phyloP scores from a whole-genome alignment of 2,888 invertebrate species.

The Furcula furcula region DNA sequence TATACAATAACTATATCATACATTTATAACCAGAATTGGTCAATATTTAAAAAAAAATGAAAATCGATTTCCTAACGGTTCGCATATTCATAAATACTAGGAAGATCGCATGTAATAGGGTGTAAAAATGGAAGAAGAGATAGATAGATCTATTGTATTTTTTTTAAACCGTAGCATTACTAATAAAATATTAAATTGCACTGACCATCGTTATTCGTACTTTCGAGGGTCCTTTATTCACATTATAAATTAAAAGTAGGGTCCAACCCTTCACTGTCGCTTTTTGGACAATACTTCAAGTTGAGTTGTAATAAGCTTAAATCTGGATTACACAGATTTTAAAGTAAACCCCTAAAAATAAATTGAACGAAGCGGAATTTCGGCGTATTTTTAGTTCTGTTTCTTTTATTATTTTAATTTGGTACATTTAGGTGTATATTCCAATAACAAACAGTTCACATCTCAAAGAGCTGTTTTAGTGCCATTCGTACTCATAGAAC shows the following conservation, averaged over 20 bases:
- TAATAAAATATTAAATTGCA: conserved; percentile 53
- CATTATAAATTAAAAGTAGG: conserved; percentile 47
- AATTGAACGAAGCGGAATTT: conserved; percentile 2
- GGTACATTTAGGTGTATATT: not conserved
- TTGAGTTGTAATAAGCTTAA: conserved; percentile 41
- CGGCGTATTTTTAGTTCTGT: not conserved
- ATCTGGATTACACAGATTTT: conserved; percentile 55
- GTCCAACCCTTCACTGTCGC: conserved; percentile 35
- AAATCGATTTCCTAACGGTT: too few relatives aligned
- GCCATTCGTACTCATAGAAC: not conserved
- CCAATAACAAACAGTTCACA: not conserved
- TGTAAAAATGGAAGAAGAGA: not conserved
- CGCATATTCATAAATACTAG: not conserved
- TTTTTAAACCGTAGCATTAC: not conserved
- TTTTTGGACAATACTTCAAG: conserved; percentile 19
- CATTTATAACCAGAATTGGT: not conserved
- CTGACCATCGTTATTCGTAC: conserved; percentile 54
- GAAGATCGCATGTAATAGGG: not conserved
- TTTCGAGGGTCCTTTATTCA: conserved; percentile 47
- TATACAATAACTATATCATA: not conserved
- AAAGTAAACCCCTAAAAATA: conserved; percentile 35
- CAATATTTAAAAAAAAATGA: too few relatives aligned
- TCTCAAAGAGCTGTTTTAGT: not conserved
- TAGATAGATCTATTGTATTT: not conserved
- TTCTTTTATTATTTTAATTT: not conserved